Conservation (phyloP, 2,888 invertebrate genomes). For the Cyclophora punctaria region DNA sequence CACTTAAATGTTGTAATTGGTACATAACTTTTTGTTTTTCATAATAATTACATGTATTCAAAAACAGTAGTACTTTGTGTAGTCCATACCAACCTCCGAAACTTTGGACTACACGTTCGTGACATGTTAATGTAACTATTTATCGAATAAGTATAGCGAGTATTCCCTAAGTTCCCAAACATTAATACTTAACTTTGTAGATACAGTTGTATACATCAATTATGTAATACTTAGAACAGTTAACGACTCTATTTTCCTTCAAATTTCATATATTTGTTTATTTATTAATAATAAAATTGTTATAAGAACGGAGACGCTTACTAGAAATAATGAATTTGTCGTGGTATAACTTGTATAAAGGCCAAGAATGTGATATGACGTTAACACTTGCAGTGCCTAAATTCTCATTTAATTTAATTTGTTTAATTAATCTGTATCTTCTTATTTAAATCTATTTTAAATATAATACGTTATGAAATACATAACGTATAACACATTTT, state of each 20-base stretch:
- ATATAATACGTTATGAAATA: slow-evolving; percentile 32
- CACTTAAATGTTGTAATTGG: too few species aligned
- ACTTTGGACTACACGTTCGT: too few species aligned
- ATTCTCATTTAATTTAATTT: slow-evolving; percentile 58
- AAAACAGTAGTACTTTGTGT: too few species aligned
- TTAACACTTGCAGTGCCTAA: slow-evolving; percentile 71
- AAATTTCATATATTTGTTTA: slow-evolving; percentile 20
- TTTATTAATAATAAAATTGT: slow-evolving; percentile 57
- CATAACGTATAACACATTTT: slow-evolving; percentile 43
- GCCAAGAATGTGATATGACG: slow-evolving; percentile 69
- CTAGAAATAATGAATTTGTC: slow-evolving; percentile 55
- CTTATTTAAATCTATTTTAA: slow-evolving; percentile 38
- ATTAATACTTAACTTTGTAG: too few species aligned
- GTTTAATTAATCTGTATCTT: slow-evolving; percentile 37
- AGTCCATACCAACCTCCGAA: too few species aligned
- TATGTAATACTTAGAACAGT: too few species aligned
- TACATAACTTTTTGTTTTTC: too few species aligned
- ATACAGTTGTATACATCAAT: too few species aligned
- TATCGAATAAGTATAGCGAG: too few species aligned
- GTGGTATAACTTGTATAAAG: slow-evolving; percentile 50
- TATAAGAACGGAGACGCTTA: slow-evolving; percentile 71
- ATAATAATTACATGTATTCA: too few species aligned
- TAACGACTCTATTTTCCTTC: slow-evolving; percentile 2
- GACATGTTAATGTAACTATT: too few species aligned
- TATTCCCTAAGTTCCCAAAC: too few species aligned